phyloP scores from a whole-genome alignment of 2,113 vertebrate genomes.

The Micromys minutus region DNA sequence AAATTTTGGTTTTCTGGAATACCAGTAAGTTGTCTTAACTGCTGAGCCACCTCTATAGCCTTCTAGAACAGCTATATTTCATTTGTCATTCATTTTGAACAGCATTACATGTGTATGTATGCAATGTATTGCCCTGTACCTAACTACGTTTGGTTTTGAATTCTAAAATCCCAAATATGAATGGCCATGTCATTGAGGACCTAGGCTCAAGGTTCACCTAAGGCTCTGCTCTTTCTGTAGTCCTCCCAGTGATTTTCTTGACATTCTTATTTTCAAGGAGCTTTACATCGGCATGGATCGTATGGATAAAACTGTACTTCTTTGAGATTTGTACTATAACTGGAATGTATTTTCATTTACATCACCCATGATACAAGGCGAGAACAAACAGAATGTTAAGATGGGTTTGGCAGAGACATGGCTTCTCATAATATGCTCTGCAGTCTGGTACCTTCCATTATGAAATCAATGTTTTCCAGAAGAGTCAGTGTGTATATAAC shows the following conservation, averaged over 20 bases:
- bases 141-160: constrained; percentile 32
- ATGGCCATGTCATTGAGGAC: not conserved
- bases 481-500: constrained; percentile 57
- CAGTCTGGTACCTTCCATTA: constrained; percentile 43
- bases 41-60: not conserved
- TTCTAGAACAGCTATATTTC: not conserved
- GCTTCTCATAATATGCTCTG: constrained; percentile 59
- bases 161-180: constrained; percentile 19
- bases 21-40: not conserved
- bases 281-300: not conserved
- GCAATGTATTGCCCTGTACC: not conserved
- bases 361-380: constrained; percentile 2
- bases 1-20: not conserved
- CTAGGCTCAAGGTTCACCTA: not conserved
- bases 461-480: constrained; percentile 67
- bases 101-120: not conserved
- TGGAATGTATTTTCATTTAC: constrained; percentile 40
- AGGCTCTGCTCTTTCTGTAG: constrained; percentile 33
- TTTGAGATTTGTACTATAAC: constrained; percentile 42
- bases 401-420: constrained; percentile 50
- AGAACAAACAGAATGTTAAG: constrained; percentile 53
- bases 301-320: not conserved
- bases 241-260: constrained; percentile 32
- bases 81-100: constrained; percentile 48
- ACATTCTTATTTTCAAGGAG: not conserved